phyloP scores from a whole-genome alignment of 2,888 invertebrate genomes.

The Ametastegia equiseti region DNA sequence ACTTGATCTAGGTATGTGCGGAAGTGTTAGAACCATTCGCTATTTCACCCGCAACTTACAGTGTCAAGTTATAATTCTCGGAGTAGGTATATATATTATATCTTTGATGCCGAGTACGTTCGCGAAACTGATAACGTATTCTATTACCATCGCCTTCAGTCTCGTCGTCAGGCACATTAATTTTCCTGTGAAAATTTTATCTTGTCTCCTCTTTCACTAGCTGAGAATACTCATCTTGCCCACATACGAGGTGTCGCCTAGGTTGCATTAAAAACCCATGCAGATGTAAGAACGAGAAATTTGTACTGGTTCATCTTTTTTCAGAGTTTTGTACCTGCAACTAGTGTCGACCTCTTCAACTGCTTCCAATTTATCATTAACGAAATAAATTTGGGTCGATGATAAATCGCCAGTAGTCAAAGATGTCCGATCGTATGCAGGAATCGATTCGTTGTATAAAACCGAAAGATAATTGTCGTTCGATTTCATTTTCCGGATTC shows the following conservation, averaged over 20 bases:
- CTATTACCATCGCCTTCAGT: not conserved
- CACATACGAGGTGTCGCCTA: not conserved
- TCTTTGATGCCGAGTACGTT: not conserved
- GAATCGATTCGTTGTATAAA: no score
- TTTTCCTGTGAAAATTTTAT: not conserved
- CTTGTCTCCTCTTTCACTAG: not conserved
- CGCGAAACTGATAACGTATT: slow-evolving; percentile 7
- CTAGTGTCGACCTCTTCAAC: not conserved
- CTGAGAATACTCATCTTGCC: not conserved
- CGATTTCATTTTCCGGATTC: no score
- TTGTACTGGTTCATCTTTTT: not conserved
- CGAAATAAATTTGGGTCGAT: no score
- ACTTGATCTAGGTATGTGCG: not conserved
- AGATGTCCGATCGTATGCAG: no score
- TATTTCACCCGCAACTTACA: not conserved
- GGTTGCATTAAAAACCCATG: no score
- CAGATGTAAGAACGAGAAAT: no score
- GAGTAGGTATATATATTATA: no score
- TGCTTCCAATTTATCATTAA: not conserved
- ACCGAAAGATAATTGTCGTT: no score
- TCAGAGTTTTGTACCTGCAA: not conserved
- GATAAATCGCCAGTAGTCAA: no score
- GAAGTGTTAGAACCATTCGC: not conserved
- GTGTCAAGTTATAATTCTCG: not conserved
- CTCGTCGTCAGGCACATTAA: not conserved